Percentiles rank a stretch among this genome's conserved stretches.
phyloP scores from a whole-genome alignment of 2,797 vertebrate genomes.

The Apogon hyalosoma region DNA sequence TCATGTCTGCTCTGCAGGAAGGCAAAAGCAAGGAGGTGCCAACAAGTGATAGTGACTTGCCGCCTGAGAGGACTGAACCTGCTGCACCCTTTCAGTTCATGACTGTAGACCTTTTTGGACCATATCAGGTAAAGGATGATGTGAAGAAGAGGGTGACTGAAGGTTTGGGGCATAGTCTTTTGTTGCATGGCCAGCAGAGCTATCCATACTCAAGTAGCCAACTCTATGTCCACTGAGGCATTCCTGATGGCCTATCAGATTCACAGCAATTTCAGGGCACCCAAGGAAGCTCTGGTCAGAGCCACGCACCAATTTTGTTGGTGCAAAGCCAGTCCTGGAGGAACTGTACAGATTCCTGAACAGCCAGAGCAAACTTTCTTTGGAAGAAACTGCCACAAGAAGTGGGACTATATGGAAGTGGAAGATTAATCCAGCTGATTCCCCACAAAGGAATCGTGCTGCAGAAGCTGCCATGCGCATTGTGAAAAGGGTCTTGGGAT shows the following conservation, averaged over 20 bases:
- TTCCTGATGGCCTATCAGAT: slow-evolving; percentile 23
- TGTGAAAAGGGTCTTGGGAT: not conserved
- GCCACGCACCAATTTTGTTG: slow-evolving; percentile 1
- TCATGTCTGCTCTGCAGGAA: not conserved
- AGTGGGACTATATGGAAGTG: too few species aligned
- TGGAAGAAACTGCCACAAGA: too few species aligned
- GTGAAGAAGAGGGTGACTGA: slow-evolving; percentile 17
- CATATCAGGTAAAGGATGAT: too few species aligned
- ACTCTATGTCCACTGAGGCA: slow-evolving; percentile 3
- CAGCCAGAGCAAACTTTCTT: too few species aligned
- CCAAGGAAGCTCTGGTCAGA: slow-evolving; percentile 31
- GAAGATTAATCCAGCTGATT: slow-evolving; percentile 21
- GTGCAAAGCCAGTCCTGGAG: slow-evolving; percentile 8
- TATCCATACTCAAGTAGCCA: slow-evolving; percentile 28
- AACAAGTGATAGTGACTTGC: not conserved
- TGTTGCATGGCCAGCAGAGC: slow-evolving; percentile 30
- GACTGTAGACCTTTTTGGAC: too few species aligned
- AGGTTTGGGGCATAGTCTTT: slow-evolving; percentile 31
- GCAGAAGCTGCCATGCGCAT: not conserved
- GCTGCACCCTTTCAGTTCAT: not conserved
- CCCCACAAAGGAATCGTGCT: slow-evolving; percentile 11
- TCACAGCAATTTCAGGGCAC: slow-evolving; percentile 20
- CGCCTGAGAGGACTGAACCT: not conserved
- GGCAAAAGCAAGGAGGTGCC: not conserved
- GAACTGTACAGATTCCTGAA: slow-evolving; percentile 1